Evolutionary conservation across 1,140 invertebrate species (phyloP).

Genomic region (Varroa destructor): DNA sequence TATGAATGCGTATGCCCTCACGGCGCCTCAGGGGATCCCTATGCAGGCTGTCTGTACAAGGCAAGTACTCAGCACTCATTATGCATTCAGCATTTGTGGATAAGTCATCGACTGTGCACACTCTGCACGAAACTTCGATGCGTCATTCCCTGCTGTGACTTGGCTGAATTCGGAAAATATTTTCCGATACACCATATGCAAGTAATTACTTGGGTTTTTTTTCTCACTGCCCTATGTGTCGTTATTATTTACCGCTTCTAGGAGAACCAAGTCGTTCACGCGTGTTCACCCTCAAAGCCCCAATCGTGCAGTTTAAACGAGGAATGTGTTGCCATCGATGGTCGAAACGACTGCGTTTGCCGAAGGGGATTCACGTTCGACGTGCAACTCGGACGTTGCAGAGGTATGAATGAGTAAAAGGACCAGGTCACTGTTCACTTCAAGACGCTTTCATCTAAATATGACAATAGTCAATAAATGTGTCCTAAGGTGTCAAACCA

Average conservation of each 20-base stretch:
- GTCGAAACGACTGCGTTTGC: constrained; percentile 65
- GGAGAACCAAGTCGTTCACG: constrained; percentile 24
- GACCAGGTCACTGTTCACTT: no score
- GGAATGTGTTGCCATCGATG: constrained; percentile 58
- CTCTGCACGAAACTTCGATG: neutral
- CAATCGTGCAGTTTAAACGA: constrained; percentile 67
- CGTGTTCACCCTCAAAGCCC: constrained; percentile 38
- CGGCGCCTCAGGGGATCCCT: constrained; percentile 49
- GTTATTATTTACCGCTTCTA: neutral
- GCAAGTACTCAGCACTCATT: constrained; percentile 29
- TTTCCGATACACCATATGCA: no score
- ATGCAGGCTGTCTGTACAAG: constrained; percentile 53
- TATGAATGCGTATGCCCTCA: constrained; percentile 70
- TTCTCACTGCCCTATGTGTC: neutral
- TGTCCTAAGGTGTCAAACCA: no score
- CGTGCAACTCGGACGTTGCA: constrained; percentile 35
- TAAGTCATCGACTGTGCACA: neutral
- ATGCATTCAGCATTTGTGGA: neutral
- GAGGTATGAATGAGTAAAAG: constrained; percentile 30
- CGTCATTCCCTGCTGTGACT: constrained; percentile 4
- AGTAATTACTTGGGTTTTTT: no score
- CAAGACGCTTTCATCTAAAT: no score
- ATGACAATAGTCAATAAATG: no score
- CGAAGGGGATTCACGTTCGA: constrained; percentile 64
- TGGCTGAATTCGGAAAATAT: no score